phyloP scores from a whole-genome alignment of 2,888 invertebrate genomes.

The Oligia strigilis region DNA sequence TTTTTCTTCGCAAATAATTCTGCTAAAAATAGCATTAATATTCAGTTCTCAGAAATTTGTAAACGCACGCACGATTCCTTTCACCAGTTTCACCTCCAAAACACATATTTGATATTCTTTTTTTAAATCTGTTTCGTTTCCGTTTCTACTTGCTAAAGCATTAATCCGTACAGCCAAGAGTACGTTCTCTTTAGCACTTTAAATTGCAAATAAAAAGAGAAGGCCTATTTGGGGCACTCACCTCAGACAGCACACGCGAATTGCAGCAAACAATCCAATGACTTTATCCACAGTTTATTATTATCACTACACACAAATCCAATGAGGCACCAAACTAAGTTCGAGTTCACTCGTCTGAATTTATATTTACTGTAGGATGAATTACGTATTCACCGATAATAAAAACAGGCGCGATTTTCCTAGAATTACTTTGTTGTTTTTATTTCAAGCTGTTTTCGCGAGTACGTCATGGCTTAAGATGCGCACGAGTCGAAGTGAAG shows the following conservation, averaged over 20 bases:
- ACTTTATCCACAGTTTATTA: constrained; percentile 49
- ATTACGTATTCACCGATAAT: constrained; percentile 34
- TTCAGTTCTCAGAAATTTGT: background rate
- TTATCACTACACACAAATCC: constrained; percentile 62
- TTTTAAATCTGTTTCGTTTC: background rate
- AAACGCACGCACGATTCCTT: background rate
- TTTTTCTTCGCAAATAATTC: background rate
- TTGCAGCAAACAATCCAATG: constrained; percentile 60
- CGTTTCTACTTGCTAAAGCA: background rate
- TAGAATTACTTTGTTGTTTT: constrained; percentile 57
- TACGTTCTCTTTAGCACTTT: constrained; percentile 19
- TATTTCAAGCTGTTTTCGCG: constrained; percentile 28
- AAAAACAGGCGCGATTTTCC: constrained; percentile 45
- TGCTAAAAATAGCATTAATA: constrained; percentile 13
- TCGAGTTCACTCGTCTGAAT: constrained; percentile 25
- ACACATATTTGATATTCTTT: constrained; percentile 9
- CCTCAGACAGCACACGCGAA: constrained; percentile 53
- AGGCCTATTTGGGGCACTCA: constrained; percentile 67
- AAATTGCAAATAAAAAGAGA: constrained; percentile 56
- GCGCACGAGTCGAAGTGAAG: constrained; percentile 58
- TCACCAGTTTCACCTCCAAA: constrained; percentile 40
- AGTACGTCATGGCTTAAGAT: constrained; percentile 22
- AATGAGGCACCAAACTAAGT: constrained; percentile 43
- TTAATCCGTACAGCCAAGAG: constrained; percentile 23
- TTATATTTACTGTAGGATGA: no score